These are phyloP conservation scores for Lochmaea crataegi DNA, from an alignment of 2,888 invertebrate genomes.

Conservation along the genomic window DNA sequence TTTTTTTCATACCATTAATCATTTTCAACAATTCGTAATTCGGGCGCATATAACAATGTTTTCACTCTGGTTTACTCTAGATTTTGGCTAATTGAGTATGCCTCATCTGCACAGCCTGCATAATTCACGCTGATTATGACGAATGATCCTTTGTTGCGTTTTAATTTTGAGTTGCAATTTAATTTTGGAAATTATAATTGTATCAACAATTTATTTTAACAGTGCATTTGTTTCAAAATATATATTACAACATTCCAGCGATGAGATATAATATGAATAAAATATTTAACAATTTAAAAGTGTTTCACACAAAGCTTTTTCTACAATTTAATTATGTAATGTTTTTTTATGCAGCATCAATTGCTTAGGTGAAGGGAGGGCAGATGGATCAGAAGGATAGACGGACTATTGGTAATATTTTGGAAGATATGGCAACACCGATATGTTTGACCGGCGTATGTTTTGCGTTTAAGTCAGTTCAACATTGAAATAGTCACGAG, in stretches of 20 bases:
- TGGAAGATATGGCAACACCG: no score
- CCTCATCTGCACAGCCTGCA: conserved; percentile 34
- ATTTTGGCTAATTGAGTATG: conserved; percentile 38
- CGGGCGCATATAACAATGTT: conserved; percentile 29
- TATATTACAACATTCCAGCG: neutral
- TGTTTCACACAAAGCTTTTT: no score
- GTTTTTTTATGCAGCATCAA: no score
- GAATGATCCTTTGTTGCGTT: conserved; percentile 20
- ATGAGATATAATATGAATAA: neutral
- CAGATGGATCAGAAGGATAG: no score
- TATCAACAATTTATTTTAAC: neutral
- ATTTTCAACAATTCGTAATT: conserved; percentile 21
- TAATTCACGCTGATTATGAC: conserved; percentile 30
- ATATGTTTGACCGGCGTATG: no score
- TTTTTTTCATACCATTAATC: conserved; percentile 35
- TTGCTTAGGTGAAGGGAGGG: no score
- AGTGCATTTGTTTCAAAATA: neutral
- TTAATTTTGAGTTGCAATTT: neutral
- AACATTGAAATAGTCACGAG: no score
- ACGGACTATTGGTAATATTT: no score
- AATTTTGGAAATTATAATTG: neutral
- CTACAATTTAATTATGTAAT: no score
- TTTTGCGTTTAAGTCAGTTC: no score
- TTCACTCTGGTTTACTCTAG: conserved; percentile 30
- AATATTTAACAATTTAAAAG: no score